phyloP scores from a whole-genome alignment of 2,113 vertebrate species.

The Rhodinocichla rosea region DNA sequence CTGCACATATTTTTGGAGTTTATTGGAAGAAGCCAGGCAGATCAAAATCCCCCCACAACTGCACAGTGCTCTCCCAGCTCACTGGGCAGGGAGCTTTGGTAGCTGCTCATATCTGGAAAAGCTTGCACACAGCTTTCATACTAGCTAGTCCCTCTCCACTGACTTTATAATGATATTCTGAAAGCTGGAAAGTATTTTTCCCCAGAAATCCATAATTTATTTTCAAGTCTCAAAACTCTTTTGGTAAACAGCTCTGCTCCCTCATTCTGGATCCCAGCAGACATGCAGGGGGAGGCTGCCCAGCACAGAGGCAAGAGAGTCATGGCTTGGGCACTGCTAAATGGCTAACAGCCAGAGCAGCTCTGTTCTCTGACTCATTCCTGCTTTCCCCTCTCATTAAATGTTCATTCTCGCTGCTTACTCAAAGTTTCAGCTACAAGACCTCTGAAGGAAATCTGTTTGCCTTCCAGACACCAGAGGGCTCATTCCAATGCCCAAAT shows the following conservation, averaged over 20 bases:
- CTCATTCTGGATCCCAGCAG: not conserved
- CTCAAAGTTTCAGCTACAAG: not conserved
- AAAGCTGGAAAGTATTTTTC: not conserved
- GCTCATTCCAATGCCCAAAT: not conserved
- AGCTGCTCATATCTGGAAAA: not conserved
- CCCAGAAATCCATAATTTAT: not conserved
- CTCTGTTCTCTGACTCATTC: not conserved
- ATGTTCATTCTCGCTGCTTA: not conserved
- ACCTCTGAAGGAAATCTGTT: not conserved
- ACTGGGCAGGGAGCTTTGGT: not conserved
- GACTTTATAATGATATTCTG: not conserved
- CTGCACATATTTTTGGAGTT: not conserved
- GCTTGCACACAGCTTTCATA: not conserved
- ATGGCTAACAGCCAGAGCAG: not conserved
- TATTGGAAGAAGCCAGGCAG: not conserved
- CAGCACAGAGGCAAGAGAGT: not conserved
- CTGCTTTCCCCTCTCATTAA: not conserved
- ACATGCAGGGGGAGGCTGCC: not conserved
- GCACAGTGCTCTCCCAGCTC: not conserved
- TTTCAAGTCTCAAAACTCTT: not conserved
- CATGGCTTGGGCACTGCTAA: not conserved
- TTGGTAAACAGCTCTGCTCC: not conserved
- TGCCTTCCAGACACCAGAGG: not conserved
- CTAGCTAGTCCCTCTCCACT: not conserved
- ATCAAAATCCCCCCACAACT: not conserved